phyloP scores from a whole-genome alignment of 2,888 invertebrate species.

The Lycophotia porphyrea region DNA sequence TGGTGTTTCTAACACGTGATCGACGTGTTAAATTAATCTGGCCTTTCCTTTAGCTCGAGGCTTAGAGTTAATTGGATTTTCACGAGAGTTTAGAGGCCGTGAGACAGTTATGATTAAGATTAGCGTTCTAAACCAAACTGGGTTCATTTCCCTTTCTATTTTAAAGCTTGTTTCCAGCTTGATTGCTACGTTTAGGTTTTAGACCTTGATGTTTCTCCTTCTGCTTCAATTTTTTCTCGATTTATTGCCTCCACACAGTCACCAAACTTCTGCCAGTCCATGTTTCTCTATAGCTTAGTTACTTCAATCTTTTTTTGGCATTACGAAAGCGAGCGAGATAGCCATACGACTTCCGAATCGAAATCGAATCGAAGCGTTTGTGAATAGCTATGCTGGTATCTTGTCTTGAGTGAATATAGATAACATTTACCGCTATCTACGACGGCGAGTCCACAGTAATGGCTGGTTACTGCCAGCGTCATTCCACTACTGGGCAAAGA shows the following conservation, averaged over 20 bases:
- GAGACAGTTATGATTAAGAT: slow-evolving; percentile 25
- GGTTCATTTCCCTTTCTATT: slow-evolving; percentile 28
- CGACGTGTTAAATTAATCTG: neutral
- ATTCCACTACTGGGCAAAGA: slow-evolving; percentile 5
- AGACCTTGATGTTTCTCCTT: neutral
- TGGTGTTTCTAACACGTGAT: neutral
- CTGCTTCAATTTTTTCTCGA: neutral
- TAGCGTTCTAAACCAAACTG: slow-evolving; percentile 13
- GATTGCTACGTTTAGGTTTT: neutral
- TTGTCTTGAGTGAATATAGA: neutral
- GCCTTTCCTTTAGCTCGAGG: slow-evolving; percentile 5
- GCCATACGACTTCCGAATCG: no score
- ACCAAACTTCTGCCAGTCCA: neutral
- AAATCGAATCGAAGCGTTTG: no score
- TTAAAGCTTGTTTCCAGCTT: slow-evolving; percentile 2
- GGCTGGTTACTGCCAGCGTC: neutral
- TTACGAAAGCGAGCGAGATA: no score
- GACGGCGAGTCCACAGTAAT: neutral
- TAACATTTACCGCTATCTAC: neutral
- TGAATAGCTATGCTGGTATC: no score
- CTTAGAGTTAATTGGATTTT: slow-evolving; percentile 24
- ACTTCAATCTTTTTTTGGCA: no score
- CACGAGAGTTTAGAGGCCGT: slow-evolving; percentile 18
- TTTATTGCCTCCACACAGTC: neutral
- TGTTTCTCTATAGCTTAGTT: neutral